phyloP scores from a whole-genome alignment of 2,888 invertebrate species.

The Achlya flavicornis region DNA sequence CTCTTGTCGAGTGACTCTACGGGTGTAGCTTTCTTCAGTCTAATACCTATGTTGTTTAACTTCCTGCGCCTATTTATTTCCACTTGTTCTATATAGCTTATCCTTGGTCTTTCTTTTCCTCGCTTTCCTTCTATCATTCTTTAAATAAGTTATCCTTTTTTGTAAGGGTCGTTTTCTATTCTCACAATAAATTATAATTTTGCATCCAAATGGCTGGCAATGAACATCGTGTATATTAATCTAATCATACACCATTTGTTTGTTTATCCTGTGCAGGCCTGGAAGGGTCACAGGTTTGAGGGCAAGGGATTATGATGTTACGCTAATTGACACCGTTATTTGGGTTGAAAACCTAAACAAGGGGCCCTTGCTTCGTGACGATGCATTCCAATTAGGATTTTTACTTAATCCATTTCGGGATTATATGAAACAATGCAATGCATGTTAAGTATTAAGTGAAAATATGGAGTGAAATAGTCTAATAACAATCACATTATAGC shows the following conservation, averaged over 20 bases:
- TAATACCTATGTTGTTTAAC: no score
- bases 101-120: no score
- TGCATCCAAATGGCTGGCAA: background rate
- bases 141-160: background rate
- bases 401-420: conserved; percentile 39
- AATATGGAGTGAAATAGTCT: background rate
- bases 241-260: conserved; percentile 54
- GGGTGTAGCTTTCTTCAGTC: no score
- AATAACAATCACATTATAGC: no score
- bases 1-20: no score
- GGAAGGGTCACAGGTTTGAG: conserved; percentile 20
- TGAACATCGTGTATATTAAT: conserved; percentile 51
- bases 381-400: conserved; percentile 70
- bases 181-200: background rate
- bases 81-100: no score
- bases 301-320: conserved; percentile 73
- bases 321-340: conserved; percentile 75
- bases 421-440: background rate
- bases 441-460: background rate
- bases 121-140: no score
- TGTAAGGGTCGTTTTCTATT: background rate
- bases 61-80: no score
- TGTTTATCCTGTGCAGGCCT: conserved; percentile 54
- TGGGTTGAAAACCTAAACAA: conserved; percentile 58
- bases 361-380: conserved; percentile 66